Evolutionary conservation across 2,113 vertebrate species (phyloP).

Genomic region (Pimephales promelas): DNA sequence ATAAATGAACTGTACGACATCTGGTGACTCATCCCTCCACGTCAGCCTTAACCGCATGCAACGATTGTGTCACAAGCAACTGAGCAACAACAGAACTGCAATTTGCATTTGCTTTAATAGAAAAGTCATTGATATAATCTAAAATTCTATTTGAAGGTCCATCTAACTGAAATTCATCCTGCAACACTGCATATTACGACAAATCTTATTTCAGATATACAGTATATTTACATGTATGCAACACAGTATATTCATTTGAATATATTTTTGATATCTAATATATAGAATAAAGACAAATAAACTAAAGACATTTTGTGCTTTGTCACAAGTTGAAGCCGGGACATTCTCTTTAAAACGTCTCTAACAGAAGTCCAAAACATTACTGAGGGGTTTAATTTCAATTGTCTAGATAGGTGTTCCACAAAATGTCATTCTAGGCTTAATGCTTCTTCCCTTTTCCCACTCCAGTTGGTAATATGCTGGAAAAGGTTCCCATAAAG

Average conservation of each 20-base stretch:
- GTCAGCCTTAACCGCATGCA: constrained; percentile 5
- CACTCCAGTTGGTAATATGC: constrained; percentile 40
- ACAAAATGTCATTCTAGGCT: constrained; percentile 29
- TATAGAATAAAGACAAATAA: too few relatives aligned
- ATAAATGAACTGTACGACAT: background rate
- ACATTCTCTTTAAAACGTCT: background rate
- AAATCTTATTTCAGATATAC: background rate
- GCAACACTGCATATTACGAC: background rate
- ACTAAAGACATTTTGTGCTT: background rate
- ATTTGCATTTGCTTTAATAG: background rate
- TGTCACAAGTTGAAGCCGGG: background rate
- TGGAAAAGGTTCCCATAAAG: constrained; percentile 51
- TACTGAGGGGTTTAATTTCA: background rate
- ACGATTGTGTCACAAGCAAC: background rate
- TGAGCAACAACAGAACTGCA: background rate
- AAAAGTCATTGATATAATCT: background rate
- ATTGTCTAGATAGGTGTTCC: constrained; percentile 9
- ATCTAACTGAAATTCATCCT: background rate
- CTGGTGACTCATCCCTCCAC: constrained; percentile 16
- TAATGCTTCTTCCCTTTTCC: constrained; percentile 42
- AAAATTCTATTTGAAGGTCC: background rate
- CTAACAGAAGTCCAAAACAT: constrained; percentile 7
- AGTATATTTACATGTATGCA: background rate
- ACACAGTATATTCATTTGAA: background rate
- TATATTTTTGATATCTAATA: too few relatives aligned